Evolutionary conservation across 2,888 invertebrate genomes (phyloP).

Genomic region (Melieria crassipennis): DNA sequence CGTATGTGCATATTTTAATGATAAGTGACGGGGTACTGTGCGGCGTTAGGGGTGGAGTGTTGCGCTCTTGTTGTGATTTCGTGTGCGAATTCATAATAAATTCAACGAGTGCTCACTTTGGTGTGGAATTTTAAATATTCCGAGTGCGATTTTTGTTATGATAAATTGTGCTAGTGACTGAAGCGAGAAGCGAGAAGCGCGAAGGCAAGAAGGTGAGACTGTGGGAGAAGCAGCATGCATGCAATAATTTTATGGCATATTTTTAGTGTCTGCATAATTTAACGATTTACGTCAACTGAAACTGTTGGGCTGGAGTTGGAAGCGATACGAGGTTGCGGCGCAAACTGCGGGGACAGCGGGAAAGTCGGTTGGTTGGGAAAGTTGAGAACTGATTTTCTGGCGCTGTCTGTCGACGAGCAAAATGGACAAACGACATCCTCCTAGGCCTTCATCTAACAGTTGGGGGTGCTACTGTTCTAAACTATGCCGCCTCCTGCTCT

Average conservation of each 20-base stretch:
- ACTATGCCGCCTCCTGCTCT: too few relatives aligned
- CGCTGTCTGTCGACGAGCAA: too few relatives aligned
- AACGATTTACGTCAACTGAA: neutral
- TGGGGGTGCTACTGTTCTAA: too few relatives aligned
- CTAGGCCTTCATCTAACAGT: too few relatives aligned
- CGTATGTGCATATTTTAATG: constrained; percentile 3
- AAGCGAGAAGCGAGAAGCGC: neutral
- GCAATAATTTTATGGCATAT: constrained; percentile 52
- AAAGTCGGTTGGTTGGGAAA: too few relatives aligned
- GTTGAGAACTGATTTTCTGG: too few relatives aligned
- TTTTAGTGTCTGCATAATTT: constrained; percentile 37
- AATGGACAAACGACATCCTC: too few relatives aligned
- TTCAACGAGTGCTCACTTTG: constrained; percentile 1
- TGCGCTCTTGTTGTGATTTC: neutral
- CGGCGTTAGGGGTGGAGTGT: neutral
- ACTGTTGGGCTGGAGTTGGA: neutral
- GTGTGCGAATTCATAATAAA: constrained; percentile 8
- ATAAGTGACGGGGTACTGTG: neutral
- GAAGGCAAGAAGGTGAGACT: neutral
- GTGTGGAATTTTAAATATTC: constrained; percentile 16
- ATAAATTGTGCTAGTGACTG: neutral
- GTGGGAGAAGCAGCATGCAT: constrained; percentile 38
- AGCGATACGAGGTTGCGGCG: too few relatives aligned
- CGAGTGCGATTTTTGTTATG: constrained; percentile 11
- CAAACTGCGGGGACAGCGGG: too few relatives aligned